Conservation (phyloP, 2,113 vertebrate genomes). For the Phodopus roborovskii region DNA sequence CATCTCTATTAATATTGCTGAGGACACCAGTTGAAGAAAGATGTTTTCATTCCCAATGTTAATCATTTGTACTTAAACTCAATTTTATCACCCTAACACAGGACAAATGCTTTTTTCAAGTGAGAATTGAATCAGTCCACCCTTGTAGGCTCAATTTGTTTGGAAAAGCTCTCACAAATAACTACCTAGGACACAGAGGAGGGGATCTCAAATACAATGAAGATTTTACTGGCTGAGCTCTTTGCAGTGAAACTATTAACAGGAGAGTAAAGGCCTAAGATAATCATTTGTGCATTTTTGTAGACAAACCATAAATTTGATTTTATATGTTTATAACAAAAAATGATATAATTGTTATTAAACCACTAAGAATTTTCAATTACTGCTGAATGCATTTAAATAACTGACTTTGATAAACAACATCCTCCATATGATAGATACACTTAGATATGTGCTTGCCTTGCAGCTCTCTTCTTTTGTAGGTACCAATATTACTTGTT, state of each 20-base stretch:
- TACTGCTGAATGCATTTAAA: neutral
- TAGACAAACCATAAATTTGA: neutral
- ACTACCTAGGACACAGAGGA: neutral
- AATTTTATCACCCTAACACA: neutral
- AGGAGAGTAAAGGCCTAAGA: neutral
- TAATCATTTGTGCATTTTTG: neutral
- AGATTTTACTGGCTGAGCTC: neutral
- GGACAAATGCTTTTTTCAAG: neutral
- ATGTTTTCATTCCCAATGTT: neutral
- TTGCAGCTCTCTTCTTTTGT: neutral
- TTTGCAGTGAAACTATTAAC: neutral
- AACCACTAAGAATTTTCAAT: slow-evolving; percentile 6
- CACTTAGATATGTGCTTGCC: neutral
- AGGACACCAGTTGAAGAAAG: neutral
- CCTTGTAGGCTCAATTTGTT: neutral
- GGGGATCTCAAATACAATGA: neutral
- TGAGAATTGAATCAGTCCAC: slow-evolving; percentile 8
- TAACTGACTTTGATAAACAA: neutral
- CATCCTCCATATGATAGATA: neutral
- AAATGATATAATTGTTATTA: slow-evolving; percentile 17
- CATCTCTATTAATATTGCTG: neutral
- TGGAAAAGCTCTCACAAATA: neutral
- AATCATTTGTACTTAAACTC: neutral
- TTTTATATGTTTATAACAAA: neutral
- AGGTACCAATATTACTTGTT: neutral